Evolutionary conservation across 1,140 invertebrate genomes (phyloP), one percentile per base, ranked within the genome.

Genomic region (Andrena cerasifolii): DNA sequence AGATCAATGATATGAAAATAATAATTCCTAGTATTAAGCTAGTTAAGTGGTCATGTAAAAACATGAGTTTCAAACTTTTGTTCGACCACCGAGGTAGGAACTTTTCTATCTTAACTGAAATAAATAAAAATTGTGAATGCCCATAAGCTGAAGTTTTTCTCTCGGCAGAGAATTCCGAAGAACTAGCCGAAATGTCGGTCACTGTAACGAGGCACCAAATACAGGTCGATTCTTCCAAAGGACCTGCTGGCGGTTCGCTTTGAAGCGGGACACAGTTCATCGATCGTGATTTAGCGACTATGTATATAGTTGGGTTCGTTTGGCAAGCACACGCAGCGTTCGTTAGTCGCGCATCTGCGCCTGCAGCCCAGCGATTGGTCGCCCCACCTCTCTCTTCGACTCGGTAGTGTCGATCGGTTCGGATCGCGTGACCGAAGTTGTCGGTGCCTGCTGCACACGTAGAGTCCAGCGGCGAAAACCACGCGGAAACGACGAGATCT

Each of bases 291-390:
- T 84, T 62, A 65, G 14, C 77, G 66, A 59, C 26, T 53, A 21
- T 24, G 10, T 24, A 40, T 18, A n/a, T 49, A 76, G 74, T 81
- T 80, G 75, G 70, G 81, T 83, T 79, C 67, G 68, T 79, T 83
- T 36, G 43, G 54, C 71, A 80, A 84, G 63, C 56, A 76, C 49
- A 80, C 43, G 45, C 26, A 47, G 31, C 54, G 18, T 45, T 66
- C 61, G 49, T 76, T 58, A 61, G 58, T 68, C 74, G 76, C 70
- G 45, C 80, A 83, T 83, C 71, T 79, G 77, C 63, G 71, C 79
- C 53, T 43, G 24, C 7, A 10, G 51, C 14, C 26, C n/a, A 12
- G 8, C 53, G 68, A 24, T 45, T 58, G 65, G 59, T 26, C 71
- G 12, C 24, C 56, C 16, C 24, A 2, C 14, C 33, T 26, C 51